Conservation (phyloP, 2,113 vertebrate species). For the Colinus virginianus region DNA sequence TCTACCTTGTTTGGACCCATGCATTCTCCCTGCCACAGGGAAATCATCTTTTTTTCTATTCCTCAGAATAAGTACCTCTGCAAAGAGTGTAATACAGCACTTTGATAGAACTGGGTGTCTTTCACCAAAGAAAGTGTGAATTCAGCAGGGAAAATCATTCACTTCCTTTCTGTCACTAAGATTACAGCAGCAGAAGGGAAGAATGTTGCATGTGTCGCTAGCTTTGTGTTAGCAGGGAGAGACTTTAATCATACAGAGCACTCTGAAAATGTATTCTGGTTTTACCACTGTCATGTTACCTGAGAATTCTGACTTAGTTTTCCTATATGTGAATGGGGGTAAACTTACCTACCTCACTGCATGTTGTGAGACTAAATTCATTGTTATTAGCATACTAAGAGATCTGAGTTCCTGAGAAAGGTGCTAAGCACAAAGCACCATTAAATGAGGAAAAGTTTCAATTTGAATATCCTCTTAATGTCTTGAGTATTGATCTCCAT, state of each 20-base stretch:
- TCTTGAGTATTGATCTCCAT: not conserved
- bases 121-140: slow-evolving; percentile 56
- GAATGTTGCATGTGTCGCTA: slow-evolving; percentile 41
- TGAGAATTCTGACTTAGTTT: slow-evolving; percentile 51
- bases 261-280: not conserved
- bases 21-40: slow-evolving; percentile 4
- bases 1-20: not conserved
- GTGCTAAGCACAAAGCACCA: slow-evolving; percentile 57
- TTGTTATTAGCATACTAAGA: slow-evolving; percentile 42
- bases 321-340: slow-evolving; percentile 41
- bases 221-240: slow-evolving; percentile 38
- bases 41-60: slow-evolving; percentile 12
- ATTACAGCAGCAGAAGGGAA: not conserved
- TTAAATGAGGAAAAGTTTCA: not conserved
- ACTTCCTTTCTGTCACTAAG: slow-evolving; percentile 17
- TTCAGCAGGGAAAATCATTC: slow-evolving; percentile 11
- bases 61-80: slow-evolving; percentile 41
- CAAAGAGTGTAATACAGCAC: not conserved
- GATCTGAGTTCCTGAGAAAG: slow-evolving; percentile 41
- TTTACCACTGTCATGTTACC: slow-evolving; percentile 36
- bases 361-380: slow-evolving; percentile 67
- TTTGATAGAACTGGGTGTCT: slow-evolving; percentile 25
- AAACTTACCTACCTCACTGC: slow-evolving; percentile 64
- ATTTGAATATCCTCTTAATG: not conserved
- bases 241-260: not conserved